Evolutionary conservation across 2,888 invertebrate genomes (phyloP).

Genomic region (Ferdinandea cuprea): DNA sequence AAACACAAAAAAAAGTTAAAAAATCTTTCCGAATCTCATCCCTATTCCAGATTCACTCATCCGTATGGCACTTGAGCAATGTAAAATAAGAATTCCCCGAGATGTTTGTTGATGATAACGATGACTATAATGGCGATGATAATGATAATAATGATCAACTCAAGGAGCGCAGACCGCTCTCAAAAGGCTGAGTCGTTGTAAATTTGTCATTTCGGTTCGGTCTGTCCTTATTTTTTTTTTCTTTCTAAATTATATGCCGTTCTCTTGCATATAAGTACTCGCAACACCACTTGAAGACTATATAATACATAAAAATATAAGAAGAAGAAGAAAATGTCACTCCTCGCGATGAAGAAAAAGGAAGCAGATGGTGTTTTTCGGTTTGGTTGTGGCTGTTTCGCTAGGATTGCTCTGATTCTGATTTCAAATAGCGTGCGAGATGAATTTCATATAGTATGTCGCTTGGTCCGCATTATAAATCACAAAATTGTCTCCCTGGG

Average conservation of each 20-base stretch:
- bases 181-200: constrained; percentile 57
- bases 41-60: constrained; percentile 55
- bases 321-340: constrained; percentile 59
- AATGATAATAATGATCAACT: constrained; percentile 73
- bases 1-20: background rate
- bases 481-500: constrained; percentile 62
- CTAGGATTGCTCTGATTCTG: constrained; percentile 60
- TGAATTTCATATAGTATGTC: constrained; percentile 72
- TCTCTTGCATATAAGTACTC: constrained; percentile 42
- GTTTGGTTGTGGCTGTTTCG: constrained; percentile 26
- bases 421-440: constrained; percentile 65
- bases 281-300: constrained; percentile 44
- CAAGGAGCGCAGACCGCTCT: constrained; percentile 55
- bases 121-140: constrained; percentile 67
- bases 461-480: constrained; percentile 56
- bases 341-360: constrained; percentile 60
- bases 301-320: no score
- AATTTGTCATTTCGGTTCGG: constrained; percentile 70
- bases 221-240: no score
- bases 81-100: constrained; percentile 13
- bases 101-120: constrained; percentile 69
- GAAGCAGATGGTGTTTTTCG: constrained; percentile 64
- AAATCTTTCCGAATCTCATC: constrained; percentile 34
- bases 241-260: constrained; percentile 37
- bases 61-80: constrained; percentile 61